Conservation (phyloP, 2,888 invertebrate genomes). For the Drosophila monieri region DNA sequence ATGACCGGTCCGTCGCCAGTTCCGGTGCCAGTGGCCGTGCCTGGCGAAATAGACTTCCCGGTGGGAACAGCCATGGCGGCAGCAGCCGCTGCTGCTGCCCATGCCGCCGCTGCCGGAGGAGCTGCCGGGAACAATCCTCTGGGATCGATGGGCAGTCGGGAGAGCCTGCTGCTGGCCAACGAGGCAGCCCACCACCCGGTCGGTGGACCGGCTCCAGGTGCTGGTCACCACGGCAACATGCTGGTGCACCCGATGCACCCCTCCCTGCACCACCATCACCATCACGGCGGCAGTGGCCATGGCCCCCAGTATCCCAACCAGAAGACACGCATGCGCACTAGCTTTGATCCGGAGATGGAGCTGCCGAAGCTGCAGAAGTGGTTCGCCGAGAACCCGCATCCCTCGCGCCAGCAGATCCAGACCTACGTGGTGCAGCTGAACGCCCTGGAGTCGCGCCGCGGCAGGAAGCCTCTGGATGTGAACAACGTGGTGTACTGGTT, state of each 20-base stretch:
- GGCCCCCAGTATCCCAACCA: conserved; percentile 88
- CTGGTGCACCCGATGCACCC: conserved; percentile 89
- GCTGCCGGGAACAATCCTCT: conserved; percentile 62
- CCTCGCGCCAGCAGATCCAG: conserved; percentile 97
- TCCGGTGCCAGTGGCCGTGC: conserved; percentile 71
- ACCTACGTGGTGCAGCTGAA: conserved; percentile 97
- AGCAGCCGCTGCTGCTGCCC: conserved; percentile 85
- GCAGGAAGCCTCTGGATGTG: conserved; percentile 96
- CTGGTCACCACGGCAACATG: conserved; percentile 80
- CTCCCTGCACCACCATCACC: conserved; percentile 88
- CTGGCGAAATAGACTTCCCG: conserved; percentile 82
- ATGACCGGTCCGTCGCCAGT: conserved; percentile 80
- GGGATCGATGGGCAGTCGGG: conserved; percentile 71
- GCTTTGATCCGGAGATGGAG: conserved; percentile 98
- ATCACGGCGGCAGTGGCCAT: conserved; percentile 84
- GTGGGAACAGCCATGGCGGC: conserved; percentile 84
- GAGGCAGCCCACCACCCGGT: conserved; percentile 73
- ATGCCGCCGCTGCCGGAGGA: conserved; percentile 74
- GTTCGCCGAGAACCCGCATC: conserved; percentile 99
- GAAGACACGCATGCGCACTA: conserved; percentile 97
- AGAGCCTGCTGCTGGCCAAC: conserved; percentile 75
- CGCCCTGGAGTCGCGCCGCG: conserved; percentile 94
- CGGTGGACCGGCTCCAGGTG: conserved; percentile 50
- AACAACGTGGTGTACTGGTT: conserved; percentile 99
- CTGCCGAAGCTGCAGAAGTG: conserved; percentile 97